Conservation (phyloP, 1,140 invertebrate genomes). For the Caenorhabditis latens region DNA sequence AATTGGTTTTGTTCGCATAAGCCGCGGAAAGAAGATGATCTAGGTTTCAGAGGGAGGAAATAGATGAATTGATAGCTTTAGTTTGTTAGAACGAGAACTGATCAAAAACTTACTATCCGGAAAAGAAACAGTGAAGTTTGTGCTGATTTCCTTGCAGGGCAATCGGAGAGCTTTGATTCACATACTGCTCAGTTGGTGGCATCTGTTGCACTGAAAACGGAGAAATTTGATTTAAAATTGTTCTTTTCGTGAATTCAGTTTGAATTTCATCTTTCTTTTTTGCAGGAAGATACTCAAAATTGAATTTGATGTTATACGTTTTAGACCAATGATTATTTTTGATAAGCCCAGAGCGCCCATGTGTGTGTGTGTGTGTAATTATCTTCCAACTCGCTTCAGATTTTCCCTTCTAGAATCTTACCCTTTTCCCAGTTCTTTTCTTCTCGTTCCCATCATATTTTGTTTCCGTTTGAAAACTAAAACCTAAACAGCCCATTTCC, state of each 20-base stretch:
- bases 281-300: not conserved
- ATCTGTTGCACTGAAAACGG: slow-evolving; percentile 69
- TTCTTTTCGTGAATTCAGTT: not conserved
- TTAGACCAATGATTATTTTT: too few relatives aligned
- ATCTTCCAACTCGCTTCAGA: too few relatives aligned
- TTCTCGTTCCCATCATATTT: not conserved
- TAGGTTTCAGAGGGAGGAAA: not conserved
- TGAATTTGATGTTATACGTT: not conserved
- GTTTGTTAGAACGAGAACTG: not conserved
- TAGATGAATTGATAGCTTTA: not conserved
- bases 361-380: too few relatives aligned
- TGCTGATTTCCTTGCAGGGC: slow-evolving; percentile 76
- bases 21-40: not conserved
- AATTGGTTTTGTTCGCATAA: slow-evolving; percentile 15
- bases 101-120: slow-evolving; percentile 75
- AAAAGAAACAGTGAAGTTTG: slow-evolving; percentile 78
- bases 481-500: slow-evolving; percentile 28
- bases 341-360: too few relatives aligned
- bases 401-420: not conserved
- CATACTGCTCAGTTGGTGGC: slow-evolving; percentile 77
- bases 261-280: not conserved
- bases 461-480: slow-evolving; percentile 9
- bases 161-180: slow-evolving; percentile 77
- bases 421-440: not conserved
- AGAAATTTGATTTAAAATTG: slow-evolving; percentile 8